A percentile compares a stretch with the other conserved stretches of the same genome.
These are phyloP conservation scores for Drosophila kepulauana DNA, from an alignment of 1,140 invertebrate species.

Conservation along the genomic window DNA sequence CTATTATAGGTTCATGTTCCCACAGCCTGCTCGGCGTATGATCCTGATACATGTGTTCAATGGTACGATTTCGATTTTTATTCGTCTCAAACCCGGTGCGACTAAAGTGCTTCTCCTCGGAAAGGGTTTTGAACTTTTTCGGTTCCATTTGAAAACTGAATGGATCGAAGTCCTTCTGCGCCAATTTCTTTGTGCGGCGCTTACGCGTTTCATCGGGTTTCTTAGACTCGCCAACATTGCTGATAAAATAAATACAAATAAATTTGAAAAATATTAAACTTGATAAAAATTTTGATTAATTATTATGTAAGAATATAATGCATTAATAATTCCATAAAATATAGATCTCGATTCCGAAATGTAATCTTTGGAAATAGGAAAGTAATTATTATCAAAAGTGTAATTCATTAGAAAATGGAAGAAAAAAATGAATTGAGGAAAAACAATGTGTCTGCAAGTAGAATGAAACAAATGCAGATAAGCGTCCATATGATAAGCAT, in stretches of 20 bases:
- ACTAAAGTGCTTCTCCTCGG: slow-evolving; percentile 67
- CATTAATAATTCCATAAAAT: too few relatives aligned
- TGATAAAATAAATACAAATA: not conserved
- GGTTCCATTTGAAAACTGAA: slow-evolving; percentile 60
- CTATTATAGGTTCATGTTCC: slow-evolving; percentile 63
- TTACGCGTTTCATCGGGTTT: slow-evolving; percentile 52
- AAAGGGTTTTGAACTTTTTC: slow-evolving; percentile 63
- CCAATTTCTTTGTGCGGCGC: slow-evolving; percentile 61
- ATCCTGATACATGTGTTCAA: slow-evolving; percentile 70
- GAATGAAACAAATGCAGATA: slow-evolving; percentile 49
- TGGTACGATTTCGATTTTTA: slow-evolving; percentile 46
- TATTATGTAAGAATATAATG: too few relatives aligned
- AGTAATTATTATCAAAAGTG: slow-evolving; percentile 4
- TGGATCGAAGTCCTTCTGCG: slow-evolving; percentile 61
- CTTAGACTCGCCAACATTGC: slow-evolving; percentile 9
- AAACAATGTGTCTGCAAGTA: slow-evolving; percentile 20
- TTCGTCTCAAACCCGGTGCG: slow-evolving; percentile 50
- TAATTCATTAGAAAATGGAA: not conserved
- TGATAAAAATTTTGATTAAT: too few relatives aligned
- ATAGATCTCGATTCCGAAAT: too few relatives aligned
- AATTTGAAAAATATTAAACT: not conserved
- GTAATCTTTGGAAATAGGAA: too few relatives aligned
- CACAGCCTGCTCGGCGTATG: slow-evolving; percentile 70
- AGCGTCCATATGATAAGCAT: slow-evolving; percentile 48
- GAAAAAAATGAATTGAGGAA: slow-evolving; percentile 24